Percentiles rank a stretch among this genome's conserved stretches.
These are phyloP conservation scores for Nycticebus coucang DNA, from an alignment of 2,113 vertebrate genomes.

Conservation along the genomic window DNA sequence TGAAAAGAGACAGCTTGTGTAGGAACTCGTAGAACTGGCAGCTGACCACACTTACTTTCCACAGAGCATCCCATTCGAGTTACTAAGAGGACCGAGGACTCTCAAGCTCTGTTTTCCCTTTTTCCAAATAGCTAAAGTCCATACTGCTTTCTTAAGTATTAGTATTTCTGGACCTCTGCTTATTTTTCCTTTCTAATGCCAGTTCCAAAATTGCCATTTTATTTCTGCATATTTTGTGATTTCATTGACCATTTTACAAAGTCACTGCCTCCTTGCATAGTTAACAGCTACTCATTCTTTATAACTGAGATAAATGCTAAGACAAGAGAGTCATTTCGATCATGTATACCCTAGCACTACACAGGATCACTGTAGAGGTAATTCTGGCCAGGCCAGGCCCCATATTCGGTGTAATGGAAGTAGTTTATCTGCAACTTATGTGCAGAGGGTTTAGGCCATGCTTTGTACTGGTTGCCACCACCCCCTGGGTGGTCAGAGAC, in stretches of 20 bases:
- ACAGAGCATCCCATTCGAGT: not conserved
- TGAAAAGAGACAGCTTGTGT: not conserved
- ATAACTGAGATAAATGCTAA: not conserved
- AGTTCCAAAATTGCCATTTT: constrained; percentile 9
- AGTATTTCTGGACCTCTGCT: not conserved
- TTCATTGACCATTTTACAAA: not conserved
- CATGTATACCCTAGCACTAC: not conserved
- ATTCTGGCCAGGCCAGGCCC: not conserved
- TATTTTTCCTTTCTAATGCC: not conserved
- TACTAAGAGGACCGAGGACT: not conserved
- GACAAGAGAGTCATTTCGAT: not conserved
- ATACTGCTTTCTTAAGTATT: not conserved
- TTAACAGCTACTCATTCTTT: not conserved
- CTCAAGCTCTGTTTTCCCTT: not conserved
- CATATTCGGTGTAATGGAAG: not conserved
- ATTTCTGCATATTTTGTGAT: constrained; percentile 2
- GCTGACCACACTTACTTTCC: not conserved
- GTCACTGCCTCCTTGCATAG: not conserved
- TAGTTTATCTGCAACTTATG: not conserved
- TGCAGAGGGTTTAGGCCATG: accelerated
- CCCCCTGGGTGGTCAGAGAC: not conserved
- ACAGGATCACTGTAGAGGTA: not conserved
- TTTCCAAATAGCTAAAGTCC: not conserved
- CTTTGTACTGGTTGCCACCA: not conserved
- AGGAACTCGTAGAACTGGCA: not conserved